phyloP scores from a whole-genome alignment of 2,797 vertebrate species.

The Leptodactylus fallax region DNA sequence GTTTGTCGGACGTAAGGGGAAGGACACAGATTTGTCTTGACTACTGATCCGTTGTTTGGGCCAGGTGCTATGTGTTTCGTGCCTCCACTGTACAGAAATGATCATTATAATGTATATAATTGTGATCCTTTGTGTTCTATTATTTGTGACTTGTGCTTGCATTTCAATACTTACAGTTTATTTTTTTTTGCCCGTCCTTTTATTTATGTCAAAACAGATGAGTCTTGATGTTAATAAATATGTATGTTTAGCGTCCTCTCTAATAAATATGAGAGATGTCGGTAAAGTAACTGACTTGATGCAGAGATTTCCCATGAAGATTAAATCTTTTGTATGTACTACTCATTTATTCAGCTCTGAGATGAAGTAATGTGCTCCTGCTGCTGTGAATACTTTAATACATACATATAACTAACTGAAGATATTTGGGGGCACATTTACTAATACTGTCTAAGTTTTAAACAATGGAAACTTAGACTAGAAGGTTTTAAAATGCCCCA shows the following conservation, averaged over 20 bases:
- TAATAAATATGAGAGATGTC: conserved; percentile 23
- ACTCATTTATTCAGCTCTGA: background rate
- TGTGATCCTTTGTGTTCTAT: conserved; percentile 7
- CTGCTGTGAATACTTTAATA: background rate
- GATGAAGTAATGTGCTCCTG: background rate
- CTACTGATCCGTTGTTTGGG: background rate
- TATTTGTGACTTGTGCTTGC: conserved; percentile 43
- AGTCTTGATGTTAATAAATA: conserved; percentile 28
- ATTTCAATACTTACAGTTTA: conserved; percentile 22
- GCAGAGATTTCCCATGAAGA: background rate
- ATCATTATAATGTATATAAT: background rate
- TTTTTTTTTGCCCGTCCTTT: background rate
- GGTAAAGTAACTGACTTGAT: background rate
- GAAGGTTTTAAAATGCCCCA: no score
- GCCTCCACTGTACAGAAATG: conserved; percentile 22
- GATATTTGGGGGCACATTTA: background rate
- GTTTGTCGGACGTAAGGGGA: no score
- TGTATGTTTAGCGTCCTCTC: conserved; percentile 32
- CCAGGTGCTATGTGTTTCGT: background rate
- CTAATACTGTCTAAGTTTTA: no score
- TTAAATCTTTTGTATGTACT: background rate
- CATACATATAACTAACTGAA: background rate
- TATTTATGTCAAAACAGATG: conserved; percentile 25
- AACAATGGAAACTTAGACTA: no score
- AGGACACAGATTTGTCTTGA: conserved; percentile 24